These are phyloP conservation scores for Thamnophis sirtalis DNA, from an alignment of 2,113 vertebrate species.

Conservation along the genomic window DNA sequence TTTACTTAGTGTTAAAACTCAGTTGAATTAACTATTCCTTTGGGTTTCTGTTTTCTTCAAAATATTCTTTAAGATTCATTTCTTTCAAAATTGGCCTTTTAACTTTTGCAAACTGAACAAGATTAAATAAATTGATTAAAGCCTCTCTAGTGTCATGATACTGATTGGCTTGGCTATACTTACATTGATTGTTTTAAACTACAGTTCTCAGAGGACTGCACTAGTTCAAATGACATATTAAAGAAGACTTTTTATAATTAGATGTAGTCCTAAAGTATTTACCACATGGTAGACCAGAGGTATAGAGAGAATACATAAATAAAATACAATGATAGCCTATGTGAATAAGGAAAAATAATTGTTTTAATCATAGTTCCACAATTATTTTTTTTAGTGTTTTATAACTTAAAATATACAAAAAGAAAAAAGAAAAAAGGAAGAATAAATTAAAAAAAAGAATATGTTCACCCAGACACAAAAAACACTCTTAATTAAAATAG, in stretches of 20 bases:
- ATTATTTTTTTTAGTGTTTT: background rate
- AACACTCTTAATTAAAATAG: background rate
- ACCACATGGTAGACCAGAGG: slow-evolving; percentile 16
- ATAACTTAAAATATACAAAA: background rate
- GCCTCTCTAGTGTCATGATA: slow-evolving; percentile 19
- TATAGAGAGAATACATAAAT: slow-evolving; percentile 29
- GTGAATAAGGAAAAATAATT: background rate
- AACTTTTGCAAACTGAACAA: slow-evolving; percentile 29
- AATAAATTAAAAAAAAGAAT: background rate
- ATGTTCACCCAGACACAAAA: background rate
- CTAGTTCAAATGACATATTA: slow-evolving; percentile 31
- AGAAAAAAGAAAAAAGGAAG: background rate
- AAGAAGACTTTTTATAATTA: slow-evolving; percentile 25
- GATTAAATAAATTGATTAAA: slow-evolving; percentile 40
- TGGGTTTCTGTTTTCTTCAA: background rate
- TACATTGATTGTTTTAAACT: slow-evolving; percentile 20
- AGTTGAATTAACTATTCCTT: background rate
- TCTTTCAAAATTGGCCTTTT: slow-evolving; percentile 29
- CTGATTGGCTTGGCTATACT: slow-evolving; percentile 11
- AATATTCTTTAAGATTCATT: background rate
- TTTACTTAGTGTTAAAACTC: background rate
- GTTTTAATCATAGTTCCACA: slow-evolving; percentile 32
- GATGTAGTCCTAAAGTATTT: slow-evolving; percentile 30
- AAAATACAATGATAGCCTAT: background rate
- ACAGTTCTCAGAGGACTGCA: slow-evolving; percentile 29